Evolutionary conservation across 2,888 invertebrate species (phyloP).

Genomic region (Diogma glabrata): DNA sequence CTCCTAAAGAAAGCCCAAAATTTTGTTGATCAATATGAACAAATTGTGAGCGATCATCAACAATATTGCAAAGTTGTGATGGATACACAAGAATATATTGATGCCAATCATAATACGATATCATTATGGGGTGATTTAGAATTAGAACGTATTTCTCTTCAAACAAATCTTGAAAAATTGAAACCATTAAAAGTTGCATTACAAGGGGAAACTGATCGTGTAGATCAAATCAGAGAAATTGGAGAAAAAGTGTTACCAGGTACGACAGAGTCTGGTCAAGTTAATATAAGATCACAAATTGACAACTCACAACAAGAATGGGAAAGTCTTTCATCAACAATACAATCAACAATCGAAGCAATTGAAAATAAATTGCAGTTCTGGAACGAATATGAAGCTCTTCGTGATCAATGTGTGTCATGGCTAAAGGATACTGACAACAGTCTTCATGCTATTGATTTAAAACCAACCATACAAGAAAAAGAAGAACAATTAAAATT

Average conservation of each 20-base stretch:
- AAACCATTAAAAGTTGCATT: conserved; percentile 67
- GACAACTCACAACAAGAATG: conserved; percentile 83
- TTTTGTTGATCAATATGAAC: conserved; percentile 76
- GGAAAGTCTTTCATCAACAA: conserved; percentile 67
- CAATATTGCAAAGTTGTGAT: conserved; percentile 77
- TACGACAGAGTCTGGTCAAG: conserved; percentile 70
- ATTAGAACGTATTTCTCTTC: conserved; percentile 70
- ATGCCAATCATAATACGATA: conserved; percentile 70
- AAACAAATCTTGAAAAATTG: conserved; percentile 75
- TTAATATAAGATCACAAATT: conserved; percentile 75
- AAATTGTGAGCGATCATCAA: conserved; percentile 78
- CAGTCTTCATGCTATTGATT: conserved; percentile 74
- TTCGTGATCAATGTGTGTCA: conserved; percentile 70
- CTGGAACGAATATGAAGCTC: conserved; percentile 83
- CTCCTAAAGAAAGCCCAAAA: conserved; percentile 58
- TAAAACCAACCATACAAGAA: conserved; percentile 68
- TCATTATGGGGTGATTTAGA: conserved; percentile 73
- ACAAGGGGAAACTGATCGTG: conserved; percentile 75
- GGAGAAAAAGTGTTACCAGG: conserved; percentile 85
- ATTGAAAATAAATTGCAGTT: conserved; percentile 75
- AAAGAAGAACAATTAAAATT: conserved; percentile 76
- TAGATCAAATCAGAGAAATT: conserved; percentile 66
- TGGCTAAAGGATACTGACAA: conserved; percentile 87
- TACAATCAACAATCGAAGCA: conserved; percentile 64
- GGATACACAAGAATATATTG: conserved; percentile 79